phyloP scores from a whole-genome alignment of 2,888 invertebrate species.

The Latrodectus elegans region DNA sequence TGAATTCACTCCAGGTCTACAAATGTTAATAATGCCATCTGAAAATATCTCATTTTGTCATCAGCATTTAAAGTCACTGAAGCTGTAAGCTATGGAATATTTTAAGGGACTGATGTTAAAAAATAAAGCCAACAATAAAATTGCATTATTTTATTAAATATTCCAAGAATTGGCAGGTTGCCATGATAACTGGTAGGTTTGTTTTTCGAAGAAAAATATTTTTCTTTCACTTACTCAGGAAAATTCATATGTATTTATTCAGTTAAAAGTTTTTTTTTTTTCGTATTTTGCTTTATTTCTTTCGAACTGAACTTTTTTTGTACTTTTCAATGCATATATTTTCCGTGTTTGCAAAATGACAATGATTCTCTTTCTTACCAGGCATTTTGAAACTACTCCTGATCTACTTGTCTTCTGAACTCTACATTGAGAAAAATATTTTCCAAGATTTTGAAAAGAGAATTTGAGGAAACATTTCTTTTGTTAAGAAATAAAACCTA shows the following conservation, averaged over 20 bases:
- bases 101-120: conserved; percentile 40
- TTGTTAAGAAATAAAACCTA: no score
- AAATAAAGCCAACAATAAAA: conserved; percentile 49
- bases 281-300: conserved; percentile 6
- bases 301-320: conserved; percentile 4
- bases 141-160: conserved; percentile 61
- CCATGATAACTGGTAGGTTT: conserved; percentile 50
- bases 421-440: no score
- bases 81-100: background rate
- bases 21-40: no score
- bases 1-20: no score
- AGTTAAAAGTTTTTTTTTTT: conserved; percentile 1
- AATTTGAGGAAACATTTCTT: no score
- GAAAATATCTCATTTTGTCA: no score
- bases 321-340: conserved; percentile 22
- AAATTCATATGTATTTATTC: conserved; percentile 55
- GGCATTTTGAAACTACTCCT: conserved; percentile 7
- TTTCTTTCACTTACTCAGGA: conserved; percentile 19
- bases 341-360: conserved; percentile 25
- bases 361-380: conserved; percentile 43
- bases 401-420: no score
- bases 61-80: no score
- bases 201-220: conserved; percentile 45
- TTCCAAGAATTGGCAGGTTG: conserved; percentile 36
- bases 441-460: no score